phyloP scores from a whole-genome alignment of 1,140 invertebrate species.

The Ceratina japonica region DNA sequence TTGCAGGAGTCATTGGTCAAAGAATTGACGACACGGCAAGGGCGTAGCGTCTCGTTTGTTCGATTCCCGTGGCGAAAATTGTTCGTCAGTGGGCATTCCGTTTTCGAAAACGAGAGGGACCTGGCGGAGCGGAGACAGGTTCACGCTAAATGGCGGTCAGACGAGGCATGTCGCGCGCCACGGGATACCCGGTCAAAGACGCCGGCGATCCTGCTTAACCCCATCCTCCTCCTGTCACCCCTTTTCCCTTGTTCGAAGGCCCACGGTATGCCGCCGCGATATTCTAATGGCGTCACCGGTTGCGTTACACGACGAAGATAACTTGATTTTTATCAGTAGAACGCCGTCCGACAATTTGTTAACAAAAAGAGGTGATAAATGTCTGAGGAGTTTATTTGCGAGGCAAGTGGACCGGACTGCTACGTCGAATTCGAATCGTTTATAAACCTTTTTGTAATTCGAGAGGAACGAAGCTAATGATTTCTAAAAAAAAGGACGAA shows the following conservation, averaged over 20 bases:
- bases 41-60: background rate
- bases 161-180: constrained; percentile 71
- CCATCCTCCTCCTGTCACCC: constrained; percentile 44
- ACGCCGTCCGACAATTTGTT: background rate
- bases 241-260: constrained; percentile 37
- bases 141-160: constrained; percentile 74
- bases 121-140: constrained; percentile 65
- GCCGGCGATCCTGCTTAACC: constrained; percentile 63
- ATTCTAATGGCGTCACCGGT: constrained; percentile 65
- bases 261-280: constrained; percentile 43
- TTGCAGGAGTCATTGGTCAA: background rate
- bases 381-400: too few species aligned
- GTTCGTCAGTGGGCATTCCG: constrained; percentile 19
- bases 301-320: constrained; percentile 50
- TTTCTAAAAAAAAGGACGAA: too few species aligned
- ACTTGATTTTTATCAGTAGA: constrained; percentile 51
- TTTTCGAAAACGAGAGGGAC: constrained; percentile 54
- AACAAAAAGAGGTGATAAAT: too few species aligned
- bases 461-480: too few species aligned
- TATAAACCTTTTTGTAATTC: too few species aligned
- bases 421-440: too few species aligned
- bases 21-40: background rate
- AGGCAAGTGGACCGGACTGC: too few species aligned
- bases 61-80: constrained; percentile 1
- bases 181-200: constrained; percentile 70